Conservation (phyloP, 2,113 vertebrate genomes). For the Malaclemys terrapin region DNA sequence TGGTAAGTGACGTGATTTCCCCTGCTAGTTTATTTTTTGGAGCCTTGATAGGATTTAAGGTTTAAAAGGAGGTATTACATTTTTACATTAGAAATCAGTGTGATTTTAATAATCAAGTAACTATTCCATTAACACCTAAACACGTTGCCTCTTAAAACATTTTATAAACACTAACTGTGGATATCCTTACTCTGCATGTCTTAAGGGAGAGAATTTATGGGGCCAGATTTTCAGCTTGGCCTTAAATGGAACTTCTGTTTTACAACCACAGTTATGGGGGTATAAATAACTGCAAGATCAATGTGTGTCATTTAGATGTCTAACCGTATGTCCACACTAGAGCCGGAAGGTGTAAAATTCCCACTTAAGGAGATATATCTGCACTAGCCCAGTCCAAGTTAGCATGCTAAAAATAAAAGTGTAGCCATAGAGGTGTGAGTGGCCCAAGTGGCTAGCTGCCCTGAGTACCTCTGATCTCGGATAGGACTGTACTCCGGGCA, state of each 20-base stretch:
- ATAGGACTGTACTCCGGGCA: neutral
- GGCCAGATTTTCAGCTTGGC: accelerated
- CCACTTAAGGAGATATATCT: neutral
- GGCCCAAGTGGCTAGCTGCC: neutral
- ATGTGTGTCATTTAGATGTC: neutral
- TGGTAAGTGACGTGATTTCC: conserved; percentile 55
- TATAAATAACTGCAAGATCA: accelerated
- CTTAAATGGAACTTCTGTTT: neutral
- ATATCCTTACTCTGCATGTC: neutral
- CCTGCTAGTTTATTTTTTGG: conserved; percentile 39
- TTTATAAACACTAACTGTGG: neutral
- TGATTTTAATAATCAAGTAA: neutral
- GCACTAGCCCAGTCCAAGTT: too few species aligned
- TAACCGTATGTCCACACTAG: neutral
- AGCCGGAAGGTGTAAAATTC: neutral
- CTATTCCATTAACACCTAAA: conserved; percentile 28
- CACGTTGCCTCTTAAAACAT: neutral
- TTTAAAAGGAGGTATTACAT: conserved; percentile 51
- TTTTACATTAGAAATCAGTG: conserved; percentile 25
- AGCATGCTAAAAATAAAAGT: neutral
- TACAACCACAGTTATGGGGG: accelerated
- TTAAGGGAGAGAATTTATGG: neutral
- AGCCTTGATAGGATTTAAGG: conserved; percentile 50
- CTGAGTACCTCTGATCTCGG: neutral
- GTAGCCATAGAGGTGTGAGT: neutral